Conservation (phyloP, 2,888 invertebrate genomes). For the Pseudococcus longispinus region DNA sequence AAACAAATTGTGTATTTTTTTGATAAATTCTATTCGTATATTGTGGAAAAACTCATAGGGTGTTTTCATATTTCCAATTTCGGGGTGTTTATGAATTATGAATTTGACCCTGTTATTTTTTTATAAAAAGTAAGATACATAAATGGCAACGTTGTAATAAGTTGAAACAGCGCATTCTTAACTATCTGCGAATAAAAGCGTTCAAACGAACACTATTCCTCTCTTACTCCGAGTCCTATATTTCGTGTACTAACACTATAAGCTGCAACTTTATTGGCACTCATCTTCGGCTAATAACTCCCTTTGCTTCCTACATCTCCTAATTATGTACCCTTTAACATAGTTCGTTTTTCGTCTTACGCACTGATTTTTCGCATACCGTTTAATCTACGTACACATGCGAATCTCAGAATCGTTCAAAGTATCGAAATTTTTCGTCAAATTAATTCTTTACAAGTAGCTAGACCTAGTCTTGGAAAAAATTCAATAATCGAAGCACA, state of each 20-base stretch:
- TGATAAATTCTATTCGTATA: background rate
- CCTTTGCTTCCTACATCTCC: constrained; percentile 1
- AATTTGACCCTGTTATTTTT: constrained; percentile 30
- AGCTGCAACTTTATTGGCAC: constrained; percentile 52
- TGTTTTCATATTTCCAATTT: background rate
- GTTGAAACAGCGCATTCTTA: constrained; percentile 44
- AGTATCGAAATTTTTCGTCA: background rate
- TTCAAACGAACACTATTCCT: constrained; percentile 46
- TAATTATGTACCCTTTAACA: constrained; percentile 29
- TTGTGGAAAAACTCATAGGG: background rate
- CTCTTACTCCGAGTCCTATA: constrained; percentile 17
- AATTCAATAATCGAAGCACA: background rate
- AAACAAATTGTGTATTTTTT: background rate
- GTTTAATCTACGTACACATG: background rate
- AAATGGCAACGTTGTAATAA: constrained; percentile 26
- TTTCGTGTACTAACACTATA: background rate
- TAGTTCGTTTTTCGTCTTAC: constrained; percentile 28
- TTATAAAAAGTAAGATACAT: background rate
- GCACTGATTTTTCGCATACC: constrained; percentile 24
- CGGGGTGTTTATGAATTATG: background rate
- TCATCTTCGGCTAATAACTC: constrained; percentile 53
- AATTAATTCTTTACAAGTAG: background rate
- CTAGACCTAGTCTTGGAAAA: background rate
- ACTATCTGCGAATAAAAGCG: constrained; percentile 42
- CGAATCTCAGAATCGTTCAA: background rate